Conservation (phyloP, 2,797 vertebrate genomes). For the Loriculus beryllinus region DNA sequence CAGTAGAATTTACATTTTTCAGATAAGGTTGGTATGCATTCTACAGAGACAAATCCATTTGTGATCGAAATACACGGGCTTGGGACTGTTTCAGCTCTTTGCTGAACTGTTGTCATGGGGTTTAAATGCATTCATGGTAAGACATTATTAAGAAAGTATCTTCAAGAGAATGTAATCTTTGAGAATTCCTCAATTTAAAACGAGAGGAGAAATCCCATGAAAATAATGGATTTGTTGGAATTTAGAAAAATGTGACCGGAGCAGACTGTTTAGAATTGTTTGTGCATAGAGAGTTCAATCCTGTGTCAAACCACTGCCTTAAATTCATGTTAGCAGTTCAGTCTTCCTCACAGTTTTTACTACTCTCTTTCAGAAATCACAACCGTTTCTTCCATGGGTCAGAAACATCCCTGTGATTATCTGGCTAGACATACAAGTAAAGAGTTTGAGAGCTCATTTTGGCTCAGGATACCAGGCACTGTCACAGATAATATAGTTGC, state of each 20-base stretch:
- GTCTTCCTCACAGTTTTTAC: not conserved
- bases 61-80: not conserved
- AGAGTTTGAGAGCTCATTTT: constrained; percentile 1
- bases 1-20: constrained; percentile 60
- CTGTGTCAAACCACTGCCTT: not conserved
- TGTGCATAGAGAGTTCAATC: not conserved
- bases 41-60: constrained; percentile 39
- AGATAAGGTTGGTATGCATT: constrained; percentile 60
- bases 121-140: not conserved
- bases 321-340: not conserved
- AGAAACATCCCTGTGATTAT: not conserved
- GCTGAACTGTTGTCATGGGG: not conserved
- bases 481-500: constrained; percentile 31
- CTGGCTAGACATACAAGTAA: constrained; percentile 1
- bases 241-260: not conserved
- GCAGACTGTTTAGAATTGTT: not conserved
- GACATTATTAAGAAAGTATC: not conserved
- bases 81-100: not conserved
- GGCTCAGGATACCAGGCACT: not conserved
- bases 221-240: not conserved
- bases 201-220: not conserved
- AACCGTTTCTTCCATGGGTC: not conserved
- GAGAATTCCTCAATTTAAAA: not conserved
- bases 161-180: not conserved
- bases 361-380: not conserved